These are phyloP conservation scores for Oryzias javanicus DNA, from an alignment of 2,113 vertebrate species.

Conservation along the genomic window DNA sequence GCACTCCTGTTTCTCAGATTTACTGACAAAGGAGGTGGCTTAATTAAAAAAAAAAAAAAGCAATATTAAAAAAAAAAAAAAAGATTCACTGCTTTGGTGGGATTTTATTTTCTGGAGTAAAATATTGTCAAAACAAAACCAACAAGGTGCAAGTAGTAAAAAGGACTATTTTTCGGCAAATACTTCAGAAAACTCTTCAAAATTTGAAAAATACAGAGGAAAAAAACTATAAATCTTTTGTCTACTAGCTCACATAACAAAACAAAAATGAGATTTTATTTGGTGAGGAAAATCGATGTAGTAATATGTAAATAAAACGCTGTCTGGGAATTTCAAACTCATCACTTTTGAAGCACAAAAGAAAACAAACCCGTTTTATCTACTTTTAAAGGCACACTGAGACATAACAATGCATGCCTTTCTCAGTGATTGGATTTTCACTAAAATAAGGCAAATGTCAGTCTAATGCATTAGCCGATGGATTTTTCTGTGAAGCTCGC, in stretches of 20 bases:
- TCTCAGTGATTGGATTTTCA: neutral
- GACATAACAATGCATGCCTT: neutral
- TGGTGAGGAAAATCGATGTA: neutral
- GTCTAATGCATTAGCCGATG: neutral
- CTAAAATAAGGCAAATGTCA: constrained; percentile 7
- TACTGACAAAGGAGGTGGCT: neutral
- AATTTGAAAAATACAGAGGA: no score
- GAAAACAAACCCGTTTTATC: neutral
- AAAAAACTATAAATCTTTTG: no score
- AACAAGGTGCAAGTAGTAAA: neutral
- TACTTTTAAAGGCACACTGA: neutral
- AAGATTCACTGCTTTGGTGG: no score
- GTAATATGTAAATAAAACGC: neutral
- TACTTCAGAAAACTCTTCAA: no score
- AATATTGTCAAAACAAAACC: neutral
- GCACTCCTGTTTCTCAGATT: constrained; percentile 2
- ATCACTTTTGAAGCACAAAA: neutral
- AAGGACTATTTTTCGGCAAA: neutral
- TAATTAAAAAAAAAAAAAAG: no score
- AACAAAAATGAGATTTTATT: neutral
- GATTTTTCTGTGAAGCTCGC: constrained; percentile 9
- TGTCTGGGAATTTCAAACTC: neutral
- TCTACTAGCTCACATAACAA: neutral
- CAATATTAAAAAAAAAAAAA: no score
- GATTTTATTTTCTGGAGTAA: no score